These are phyloP conservation scores for Melanchra persicariae DNA, from an alignment of 2,888 invertebrate species.

Conservation along the genomic window DNA sequence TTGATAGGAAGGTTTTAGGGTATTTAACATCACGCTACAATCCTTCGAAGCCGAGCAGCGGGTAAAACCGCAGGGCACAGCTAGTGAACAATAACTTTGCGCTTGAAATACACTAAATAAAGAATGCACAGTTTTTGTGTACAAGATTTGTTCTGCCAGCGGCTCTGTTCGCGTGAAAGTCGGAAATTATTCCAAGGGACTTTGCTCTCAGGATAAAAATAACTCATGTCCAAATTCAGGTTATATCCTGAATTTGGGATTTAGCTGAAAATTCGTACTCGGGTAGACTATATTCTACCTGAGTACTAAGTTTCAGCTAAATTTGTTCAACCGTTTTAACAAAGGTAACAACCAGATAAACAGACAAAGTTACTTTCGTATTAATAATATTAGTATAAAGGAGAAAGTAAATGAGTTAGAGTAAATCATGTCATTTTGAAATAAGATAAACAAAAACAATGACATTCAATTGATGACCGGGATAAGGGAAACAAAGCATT, in stretches of 20 bases:
- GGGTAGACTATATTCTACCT: neutral
- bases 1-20: too few species aligned
- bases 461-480: constrained; percentile 54
- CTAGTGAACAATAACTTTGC: too few species aligned
- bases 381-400: neutral
- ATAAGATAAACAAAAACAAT: constrained; percentile 39
- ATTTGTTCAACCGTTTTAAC: neutral
- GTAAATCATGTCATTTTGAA: constrained; percentile 45
- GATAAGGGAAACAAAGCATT: constrained; percentile 54
- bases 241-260: too few species aligned
- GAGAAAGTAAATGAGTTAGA: constrained; percentile 28
- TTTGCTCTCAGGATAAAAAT: neutral
- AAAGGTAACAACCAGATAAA: neutral
- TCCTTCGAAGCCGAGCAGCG: too few species aligned
- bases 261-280: too few species aligned
- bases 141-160: neutral
- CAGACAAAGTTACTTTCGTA: neutral
- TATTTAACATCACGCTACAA: too few species aligned
- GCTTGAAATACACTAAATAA: too few species aligned
- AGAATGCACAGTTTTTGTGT: too few species aligned
- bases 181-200: neutral
- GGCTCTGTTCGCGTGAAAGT: neutral
- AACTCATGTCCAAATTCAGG: neutral
- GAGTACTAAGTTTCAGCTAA: neutral
- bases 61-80: too few species aligned